phyloP scores from a whole-genome alignment of 2,888 invertebrate genomes.

The Scaptomyza tumidula region DNA sequence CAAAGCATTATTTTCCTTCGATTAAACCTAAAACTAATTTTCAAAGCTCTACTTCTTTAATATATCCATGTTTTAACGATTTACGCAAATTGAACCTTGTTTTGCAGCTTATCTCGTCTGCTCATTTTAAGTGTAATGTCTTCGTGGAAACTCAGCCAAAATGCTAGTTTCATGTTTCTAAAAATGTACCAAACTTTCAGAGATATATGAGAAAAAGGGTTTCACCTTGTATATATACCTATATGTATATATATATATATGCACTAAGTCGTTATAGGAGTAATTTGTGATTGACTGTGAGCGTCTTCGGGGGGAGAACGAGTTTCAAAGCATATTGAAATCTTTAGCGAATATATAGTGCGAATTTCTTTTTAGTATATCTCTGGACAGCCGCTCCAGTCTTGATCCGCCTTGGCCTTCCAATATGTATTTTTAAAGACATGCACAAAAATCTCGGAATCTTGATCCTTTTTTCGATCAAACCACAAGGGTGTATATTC shows the following conservation, averaged over 20 bases:
- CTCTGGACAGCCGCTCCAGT: slow-evolving; percentile 96
- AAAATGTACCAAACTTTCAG: too few relatives aligned
- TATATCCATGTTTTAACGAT: neutral
- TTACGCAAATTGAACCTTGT: neutral
- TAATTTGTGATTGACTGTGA: slow-evolving; percentile 20
- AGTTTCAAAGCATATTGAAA: slow-evolving; percentile 40
- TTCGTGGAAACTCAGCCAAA: neutral
- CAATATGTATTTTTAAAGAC: slow-evolving; percentile 96
- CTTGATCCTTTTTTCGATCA: slow-evolving; percentile 90
- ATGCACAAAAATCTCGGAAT: slow-evolving; percentile 88
- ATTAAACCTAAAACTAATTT: neutral
- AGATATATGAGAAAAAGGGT: neutral
- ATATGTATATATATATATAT: slow-evolving; percentile 30
- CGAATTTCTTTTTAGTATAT: slow-evolving; percentile 85
- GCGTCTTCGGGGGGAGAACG: slow-evolving; percentile 26
- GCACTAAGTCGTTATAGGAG: slow-evolving; percentile 44
- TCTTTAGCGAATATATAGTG: slow-evolving; percentile 44
- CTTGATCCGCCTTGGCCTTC: slow-evolving; percentile 93
- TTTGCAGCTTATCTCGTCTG: neutral
- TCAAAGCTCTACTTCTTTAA: slow-evolving; percentile 6
- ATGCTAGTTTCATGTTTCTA: too few relatives aligned
- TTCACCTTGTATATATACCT: too few relatives aligned
- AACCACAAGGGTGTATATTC: slow-evolving; percentile 96
- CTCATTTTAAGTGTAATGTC: too few relatives aligned
- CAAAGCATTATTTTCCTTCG: too few relatives aligned